Evolutionary conservation across 2,797 vertebrate genomes (phyloP), one percentile per base, ranked within the genome.

Genomic region (Novumbra hubbsi): DNA sequence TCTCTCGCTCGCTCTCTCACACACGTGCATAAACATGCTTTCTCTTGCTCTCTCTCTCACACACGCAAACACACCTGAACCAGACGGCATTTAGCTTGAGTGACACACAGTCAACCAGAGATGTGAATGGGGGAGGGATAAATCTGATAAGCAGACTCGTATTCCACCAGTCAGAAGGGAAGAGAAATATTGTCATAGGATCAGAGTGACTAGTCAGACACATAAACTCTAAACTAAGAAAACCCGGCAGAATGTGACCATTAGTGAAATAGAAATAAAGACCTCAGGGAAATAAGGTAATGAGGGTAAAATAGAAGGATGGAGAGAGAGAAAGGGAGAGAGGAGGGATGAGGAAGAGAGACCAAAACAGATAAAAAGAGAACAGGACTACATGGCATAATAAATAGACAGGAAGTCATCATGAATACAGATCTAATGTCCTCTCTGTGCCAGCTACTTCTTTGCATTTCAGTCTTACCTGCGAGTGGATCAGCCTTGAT

Each of bases 401-500:
- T 17, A 19, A 32, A 19, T 1, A 19, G 63, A 65, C 24, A 11
- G 24, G 3, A 60, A 9, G 11, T 21, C 19, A 55, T 55, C 19
- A 55, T n/a, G 8, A 21, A n/a, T 55, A 60, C 63, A 8, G 32
- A 32, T 6, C 21, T 6, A 5, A 19, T 9, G 86, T 87, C 72
- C 45, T 52, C 49, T 41, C 34, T 45, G 6, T 67, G 16, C 17
- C 38, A 19, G 41, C 48, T n/a, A 11, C 14, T 11, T 52, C 69
- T 70, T 11, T 72, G 80, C 21, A 60, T 60, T 11, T 24, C 3
- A 27, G 24, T 82, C 92, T 94, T 94, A 99, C 97, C 97, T 95
- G 96, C 96, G 81, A 98, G 94, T 85, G 96, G 91, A 86, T 99
- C 97, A 82, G 93, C 91, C 94, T 98, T 99, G 92, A 98, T 95